These are phyloP conservation scores for Adoxophyes honmai DNA, from an alignment of 1,140 invertebrate species.

Conservation along the genomic window DNA sequence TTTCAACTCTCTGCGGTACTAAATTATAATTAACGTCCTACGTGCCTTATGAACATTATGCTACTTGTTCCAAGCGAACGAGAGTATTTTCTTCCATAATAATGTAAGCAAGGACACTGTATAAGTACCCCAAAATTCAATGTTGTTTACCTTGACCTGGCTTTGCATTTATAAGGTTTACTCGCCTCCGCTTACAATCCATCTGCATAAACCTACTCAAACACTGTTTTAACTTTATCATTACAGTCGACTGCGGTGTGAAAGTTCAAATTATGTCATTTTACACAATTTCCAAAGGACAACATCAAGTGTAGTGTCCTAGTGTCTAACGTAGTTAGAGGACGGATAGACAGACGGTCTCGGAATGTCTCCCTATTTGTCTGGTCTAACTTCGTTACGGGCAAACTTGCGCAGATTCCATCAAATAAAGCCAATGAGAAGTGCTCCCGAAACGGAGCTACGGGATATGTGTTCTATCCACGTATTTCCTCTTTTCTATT, in stretches of 20 bases:
- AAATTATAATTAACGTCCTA: constrained; percentile 21
- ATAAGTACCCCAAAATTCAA: background rate
- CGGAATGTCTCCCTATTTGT: constrained; percentile 22
- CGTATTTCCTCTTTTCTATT: constrained; percentile 14
- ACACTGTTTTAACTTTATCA: background rate
- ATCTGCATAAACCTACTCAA: constrained; percentile 9
- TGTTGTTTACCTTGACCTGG: constrained; percentile 9
- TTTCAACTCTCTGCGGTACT: constrained; percentile 10
- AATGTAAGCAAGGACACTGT: background rate
- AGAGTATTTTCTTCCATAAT: background rate
- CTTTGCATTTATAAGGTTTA: constrained; percentile 14
- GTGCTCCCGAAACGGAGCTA: background rate
- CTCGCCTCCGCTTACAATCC: background rate
- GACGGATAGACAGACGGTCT: background rate
- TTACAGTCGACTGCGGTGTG: background rate
- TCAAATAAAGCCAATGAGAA: constrained; percentile 18
- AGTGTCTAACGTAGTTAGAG: constrained; percentile 26
- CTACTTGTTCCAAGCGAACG: background rate
- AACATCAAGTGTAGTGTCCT: constrained; percentile 16
- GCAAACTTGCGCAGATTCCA: constrained; percentile 25
- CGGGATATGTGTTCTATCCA: background rate
- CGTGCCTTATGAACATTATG: constrained; percentile 20
- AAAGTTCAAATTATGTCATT: background rate
- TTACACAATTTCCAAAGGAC: background rate
- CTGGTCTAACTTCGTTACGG: constrained; percentile 31